Base-by-base conservation (phyloP, 2,797 vertebrate genomes). In the Melanotaenia pygmaea region DNA sequence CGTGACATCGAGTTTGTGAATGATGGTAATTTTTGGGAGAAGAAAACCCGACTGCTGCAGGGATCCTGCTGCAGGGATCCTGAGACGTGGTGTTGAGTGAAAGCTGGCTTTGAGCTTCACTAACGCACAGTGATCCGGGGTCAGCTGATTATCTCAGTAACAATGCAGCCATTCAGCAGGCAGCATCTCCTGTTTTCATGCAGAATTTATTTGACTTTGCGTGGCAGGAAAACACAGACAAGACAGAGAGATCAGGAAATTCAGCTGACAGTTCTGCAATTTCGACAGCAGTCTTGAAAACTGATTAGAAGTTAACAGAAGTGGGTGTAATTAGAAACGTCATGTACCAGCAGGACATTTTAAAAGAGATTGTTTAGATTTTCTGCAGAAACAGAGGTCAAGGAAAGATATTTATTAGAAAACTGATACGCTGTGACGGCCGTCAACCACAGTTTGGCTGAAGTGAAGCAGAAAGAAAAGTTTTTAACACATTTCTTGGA, bases 101-200 rank as follows among this genome's bases (percentile, higher is more conserved):
- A 58, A 68, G 30, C 61, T 22, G 22, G 64, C 70, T 76, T 69
- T 69, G 50, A 84, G 66, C 16, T 2, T 16, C 63, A 18, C 28
- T 59, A 10, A 62, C 67, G 53, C 63, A 8, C 24, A 38, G 43
- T 59, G 37, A 58, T 59, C 16, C 7, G 8, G 40, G 35, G 53
- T 61, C 50, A 38, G 64, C 37, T 64, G 58, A 80, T 81, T 65
- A 70, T 47, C 30, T 53, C 34, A 40, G 59, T 53, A 83, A 81
- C 70, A 81, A 76, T 60, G 58, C 35, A n/a, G 28, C 53, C 60
- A 63, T 82, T 79, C 76, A 81, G 35, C 38, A 59, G 40, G 11
- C 58, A 26, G 28, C 51, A 47, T 82, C 32, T 62, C 38, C 37
- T 63, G 43, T 63, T 47, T 74, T 61, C 18, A 40, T 20, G 16